These are phyloP conservation scores for Crossaster papposus DNA, from an alignment of 53 echinoderm and acorn worm genomes.

Conservation along the genomic window DNA sequence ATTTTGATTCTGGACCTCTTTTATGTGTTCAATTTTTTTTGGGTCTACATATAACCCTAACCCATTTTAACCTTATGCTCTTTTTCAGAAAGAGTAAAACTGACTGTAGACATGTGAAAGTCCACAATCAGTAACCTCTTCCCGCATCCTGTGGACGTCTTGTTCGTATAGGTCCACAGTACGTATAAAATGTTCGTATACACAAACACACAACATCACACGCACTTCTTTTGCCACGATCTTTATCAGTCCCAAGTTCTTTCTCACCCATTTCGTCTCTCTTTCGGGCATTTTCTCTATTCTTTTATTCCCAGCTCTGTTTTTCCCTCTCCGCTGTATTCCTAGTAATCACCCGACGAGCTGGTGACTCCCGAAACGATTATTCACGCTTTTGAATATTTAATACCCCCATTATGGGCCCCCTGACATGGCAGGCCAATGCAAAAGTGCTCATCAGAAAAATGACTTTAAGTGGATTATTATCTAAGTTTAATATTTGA, in stretches of 20 bases:
- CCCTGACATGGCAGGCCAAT: slow-evolving; percentile 39
- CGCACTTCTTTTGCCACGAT: background rate
- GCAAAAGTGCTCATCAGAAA: slow-evolving; percentile 57
- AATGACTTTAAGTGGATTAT: slow-evolving; percentile 61
- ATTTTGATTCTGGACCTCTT: no score
- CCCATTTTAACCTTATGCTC: no score
- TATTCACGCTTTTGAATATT: slow-evolving; percentile 56
- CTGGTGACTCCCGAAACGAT: slow-evolving; percentile 34
- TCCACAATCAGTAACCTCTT: no score
- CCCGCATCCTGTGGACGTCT: no score
- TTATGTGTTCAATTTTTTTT: no score
- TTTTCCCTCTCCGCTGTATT: background rate
- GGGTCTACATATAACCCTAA: no score
- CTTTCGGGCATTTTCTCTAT: background rate
- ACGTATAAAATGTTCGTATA: no score
- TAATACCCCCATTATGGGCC: slow-evolving; percentile 46
- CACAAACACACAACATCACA: slow-evolving; percentile 10
- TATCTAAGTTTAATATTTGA: slow-evolving; percentile 58
- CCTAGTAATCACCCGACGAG: slow-evolving; percentile 42
- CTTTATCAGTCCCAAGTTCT: background rate
- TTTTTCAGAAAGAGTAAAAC: no score
- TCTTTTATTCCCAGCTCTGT: background rate
- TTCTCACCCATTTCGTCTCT: background rate
- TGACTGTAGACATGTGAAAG: no score
- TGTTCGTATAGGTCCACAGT: no score